Base-by-base conservation (phyloP, 2,113 vertebrate species). In the Nothoprocta perdicaria region DNA sequence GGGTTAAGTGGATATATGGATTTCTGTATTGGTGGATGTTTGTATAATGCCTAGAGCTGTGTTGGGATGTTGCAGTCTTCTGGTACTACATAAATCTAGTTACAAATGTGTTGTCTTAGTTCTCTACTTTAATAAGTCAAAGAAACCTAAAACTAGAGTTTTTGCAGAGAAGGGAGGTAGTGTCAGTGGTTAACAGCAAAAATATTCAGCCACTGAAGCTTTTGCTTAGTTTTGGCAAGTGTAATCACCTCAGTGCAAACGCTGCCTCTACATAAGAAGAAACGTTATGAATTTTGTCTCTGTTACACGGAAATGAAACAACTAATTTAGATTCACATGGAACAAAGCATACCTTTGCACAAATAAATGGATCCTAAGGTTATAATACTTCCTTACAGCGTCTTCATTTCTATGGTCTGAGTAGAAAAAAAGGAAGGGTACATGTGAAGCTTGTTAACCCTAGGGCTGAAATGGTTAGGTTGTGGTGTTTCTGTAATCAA, bases 151-250 rank as follows among this genome's bases (percentile, higher is more conserved):
- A 61, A 67, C 1, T 6, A 60, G 46, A 83, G 10, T 26, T 57
- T 90, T 82, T 63, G 22, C 40, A 40, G 21, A 81, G 46, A 50
- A 65, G 14, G 21, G 12, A 76, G 38, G 16, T 53, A 53, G 35
- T 58, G 67, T 43, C 72, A 88, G n/a, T 0, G 0, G 61, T 31
- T 62, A 58, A 65, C 55, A 74, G 27, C 24, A 92, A 93, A 86
- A 94, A 62, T 69, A 52, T 55, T 88, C 1, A 12, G 14, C 15
- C 24, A 27, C 35, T 29, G 58, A 66, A 7, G 8, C 14, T 81
- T 95, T 88, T 93, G 43, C 24, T 87, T 80, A 43, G 27, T 88
- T 88, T 84, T 84, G 80, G 62, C 62, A 86, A 62, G 29, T 84
- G 22, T 62, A 81, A 84, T 35, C 22, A 82, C 0, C 1, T 57